Evolutionary conservation across 1,140 invertebrate genomes (phyloP), one percentile per base, ranked within the genome.

Genomic region (Caenorhabditis briggsae): DNA sequence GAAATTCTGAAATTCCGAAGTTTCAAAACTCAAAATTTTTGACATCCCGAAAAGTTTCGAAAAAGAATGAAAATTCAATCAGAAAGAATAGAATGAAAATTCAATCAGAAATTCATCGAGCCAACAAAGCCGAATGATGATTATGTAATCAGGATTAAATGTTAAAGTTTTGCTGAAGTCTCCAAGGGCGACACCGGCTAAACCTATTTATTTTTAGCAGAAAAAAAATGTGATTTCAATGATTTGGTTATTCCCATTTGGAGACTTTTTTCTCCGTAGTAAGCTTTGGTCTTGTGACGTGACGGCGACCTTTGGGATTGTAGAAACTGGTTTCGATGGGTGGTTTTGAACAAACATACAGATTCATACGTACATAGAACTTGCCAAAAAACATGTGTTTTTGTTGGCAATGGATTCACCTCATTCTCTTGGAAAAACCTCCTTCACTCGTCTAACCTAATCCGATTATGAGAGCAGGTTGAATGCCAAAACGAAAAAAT

Each of bases 161-260:
- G 41, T 9, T 46, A 74, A 48, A 74, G n/a, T 46, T 16, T 46
- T 46, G 56, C 14, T 14, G 11, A 1, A 46, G 41, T 74, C 65
- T 74, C 65, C n/a, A 74, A 33, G 33, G 65, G 65, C 65, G 43
- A 74, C 33, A 46, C 16, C 18, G 41, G 18, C 5, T n/a, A 46
- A 74, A 74, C 65, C n/a, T 5, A 48, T 46, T 74, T 74, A 74
- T 74, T 74, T 74, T 74, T 74, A 74, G 65, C 65, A 74, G 12
- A 48, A 74, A 12, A n/a, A 1, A 65, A 11, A 20, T 23, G 25
- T 53, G 16, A n/a, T 58, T n/a, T 14, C 16, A 58, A n/a, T 58
- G 56, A n/a, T 9, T 58, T 58, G n/a, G 56, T 11, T 18, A 12
- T 53, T 18, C 16, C 20, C 56, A n/a, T 58, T n/a, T 58, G 16